These are phyloP conservation scores for Malthinus flaveolus DNA, from an alignment of 2,888 invertebrate species.

Conservation along the genomic window DNA sequence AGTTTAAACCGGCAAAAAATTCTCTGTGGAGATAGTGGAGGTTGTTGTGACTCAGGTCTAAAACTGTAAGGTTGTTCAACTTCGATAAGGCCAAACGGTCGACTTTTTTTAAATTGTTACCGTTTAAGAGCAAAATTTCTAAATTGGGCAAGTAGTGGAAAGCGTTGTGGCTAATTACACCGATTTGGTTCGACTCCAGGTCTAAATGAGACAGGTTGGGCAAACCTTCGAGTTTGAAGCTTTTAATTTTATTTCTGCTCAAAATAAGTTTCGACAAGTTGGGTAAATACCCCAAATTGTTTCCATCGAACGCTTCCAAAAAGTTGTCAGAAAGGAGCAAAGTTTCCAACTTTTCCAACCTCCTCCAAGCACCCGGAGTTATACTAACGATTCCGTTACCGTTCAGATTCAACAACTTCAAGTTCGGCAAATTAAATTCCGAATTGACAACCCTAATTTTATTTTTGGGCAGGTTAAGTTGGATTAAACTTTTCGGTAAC, in stretches of 20 bases:
- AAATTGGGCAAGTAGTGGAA: constrained; percentile 6
- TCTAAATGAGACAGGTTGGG: constrained; percentile 7
- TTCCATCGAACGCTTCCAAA: neutral
- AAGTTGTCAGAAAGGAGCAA: constrained; percentile 10
- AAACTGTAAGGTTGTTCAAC: neutral
- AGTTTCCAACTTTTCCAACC: constrained; percentile 5
- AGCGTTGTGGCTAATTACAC: neutral
- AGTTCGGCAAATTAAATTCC: neutral
- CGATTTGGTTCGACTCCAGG: constrained; percentile 11
- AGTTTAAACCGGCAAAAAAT: neutral
- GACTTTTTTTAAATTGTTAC: constrained; percentile 8
- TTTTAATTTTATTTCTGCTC: constrained; percentile 1
- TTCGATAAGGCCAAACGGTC: constrained; percentile 1
- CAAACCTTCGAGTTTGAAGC: neutral
- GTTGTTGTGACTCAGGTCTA: constrained; percentile 11
- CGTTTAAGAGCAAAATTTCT: constrained; percentile 9
- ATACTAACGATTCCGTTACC: constrained; percentile 9
- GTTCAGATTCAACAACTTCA: constrained; percentile 7
- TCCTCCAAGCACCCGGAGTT: neutral
- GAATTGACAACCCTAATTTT: neutral
- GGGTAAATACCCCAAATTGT: constrained; percentile 5
- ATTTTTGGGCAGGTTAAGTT: neutral
- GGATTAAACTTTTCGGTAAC: neutral
- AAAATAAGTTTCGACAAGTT: constrained; percentile 7
- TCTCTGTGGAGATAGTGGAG: neutral